phyloP scores from a whole-genome alignment of 2,113 vertebrate species.

The Ardeotis arabs region DNA sequence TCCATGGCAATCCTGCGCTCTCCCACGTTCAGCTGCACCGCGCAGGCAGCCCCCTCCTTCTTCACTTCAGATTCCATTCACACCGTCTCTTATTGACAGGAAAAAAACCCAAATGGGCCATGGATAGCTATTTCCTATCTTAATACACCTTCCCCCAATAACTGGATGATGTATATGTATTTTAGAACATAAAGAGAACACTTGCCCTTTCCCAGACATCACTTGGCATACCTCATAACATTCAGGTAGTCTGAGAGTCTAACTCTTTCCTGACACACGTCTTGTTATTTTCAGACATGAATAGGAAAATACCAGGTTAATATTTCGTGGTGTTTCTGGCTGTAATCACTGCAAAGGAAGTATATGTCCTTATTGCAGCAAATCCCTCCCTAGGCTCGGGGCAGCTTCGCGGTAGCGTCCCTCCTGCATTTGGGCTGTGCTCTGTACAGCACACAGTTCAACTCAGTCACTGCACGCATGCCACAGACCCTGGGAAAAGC shows the following conservation, averaged over 20 bases:
- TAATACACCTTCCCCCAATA: neutral
- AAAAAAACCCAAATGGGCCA: neutral
- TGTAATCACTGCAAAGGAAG: neutral
- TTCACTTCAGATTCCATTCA: slow-evolving; percentile 49
- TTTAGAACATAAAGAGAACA: neutral
- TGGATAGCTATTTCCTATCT: neutral
- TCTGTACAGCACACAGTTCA: neutral
- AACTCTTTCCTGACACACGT: neutral
- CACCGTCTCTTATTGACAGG: neutral
- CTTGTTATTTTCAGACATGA: neutral
- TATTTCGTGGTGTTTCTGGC: neutral
- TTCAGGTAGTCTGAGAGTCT: neutral
- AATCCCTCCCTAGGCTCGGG: neutral
- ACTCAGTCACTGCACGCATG: neutral
- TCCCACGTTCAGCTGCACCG: neutral
- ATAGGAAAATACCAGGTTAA: neutral
- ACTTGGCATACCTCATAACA: neutral
- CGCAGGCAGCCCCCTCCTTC: neutral
- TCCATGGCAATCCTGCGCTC: slow-evolving; percentile 33
- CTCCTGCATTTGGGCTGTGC: neutral
- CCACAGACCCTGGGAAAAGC: neutral
- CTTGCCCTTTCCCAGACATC: neutral
- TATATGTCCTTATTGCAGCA: neutral
- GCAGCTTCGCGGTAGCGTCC: neutral
- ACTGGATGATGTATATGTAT: neutral